Evolutionary conservation across 2,888 invertebrate species (phyloP), one percentile per base, ranked within the genome.

Genomic region (Leptopilina drosophilae): DNA sequence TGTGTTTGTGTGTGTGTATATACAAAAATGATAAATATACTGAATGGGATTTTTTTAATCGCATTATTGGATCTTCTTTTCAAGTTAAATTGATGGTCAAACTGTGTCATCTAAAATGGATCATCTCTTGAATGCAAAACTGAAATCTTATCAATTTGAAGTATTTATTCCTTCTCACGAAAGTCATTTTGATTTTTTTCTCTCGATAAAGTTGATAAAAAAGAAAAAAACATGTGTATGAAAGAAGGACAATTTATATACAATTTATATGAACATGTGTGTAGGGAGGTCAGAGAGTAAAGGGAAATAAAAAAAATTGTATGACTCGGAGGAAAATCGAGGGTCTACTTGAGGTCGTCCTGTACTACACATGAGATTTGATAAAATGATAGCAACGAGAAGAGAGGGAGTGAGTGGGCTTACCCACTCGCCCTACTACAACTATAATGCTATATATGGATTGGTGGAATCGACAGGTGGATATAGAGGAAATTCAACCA

Each of bases 381-480:
- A 64, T 64, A 64, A 46, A 64, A 15, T 64, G 76, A 76, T 76
- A 76, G 8, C 42, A 42, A 42, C 64, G 49, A 20, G 15, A 64
- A 64, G 64, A 64, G 42, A 26, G 12, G 33, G 20, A n/a, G 49
- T 4, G 33, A 33, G 33, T 3, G 33, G 5, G 33, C 3, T 20
- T 20, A 20, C 20, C 20, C 20, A 49, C 49, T 11, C 49, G 11
- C n/a, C 42, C 42, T 26, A 76, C 49, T 76, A 20, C 76, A 56
- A 42, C 8, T 42, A 42, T 42, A 42, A 33, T 33, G 33, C 33
- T 42, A 42, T 42, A 49, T 49, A 49, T 49, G 56, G 56, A 33
- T 73, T 26, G 33, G 26, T 76, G 64, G 62, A 76, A 64, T 76
- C 76, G 76, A 76, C 76, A 76, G 76, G 64, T 76, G 76, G 64